These are phyloP conservation scores for Lucifuga dentata DNA, from an alignment of 2,113 vertebrate genomes.

Conservation along the genomic window DNA sequence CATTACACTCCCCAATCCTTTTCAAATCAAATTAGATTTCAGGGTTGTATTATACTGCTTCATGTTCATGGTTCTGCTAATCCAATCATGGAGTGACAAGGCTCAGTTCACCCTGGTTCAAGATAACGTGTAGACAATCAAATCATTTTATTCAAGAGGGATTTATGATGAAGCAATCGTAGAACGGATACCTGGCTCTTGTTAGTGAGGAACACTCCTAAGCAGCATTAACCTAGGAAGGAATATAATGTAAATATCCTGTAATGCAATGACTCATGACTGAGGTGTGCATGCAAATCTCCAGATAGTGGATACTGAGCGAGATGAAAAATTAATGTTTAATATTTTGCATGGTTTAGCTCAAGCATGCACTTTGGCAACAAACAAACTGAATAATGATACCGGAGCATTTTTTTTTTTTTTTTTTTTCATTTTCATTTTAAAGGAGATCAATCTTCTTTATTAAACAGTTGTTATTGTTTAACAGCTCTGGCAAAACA, in stretches of 20 bases:
- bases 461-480: conserved; percentile 50
- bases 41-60: conserved; percentile 30
- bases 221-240: conserved; percentile 7
- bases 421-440: no score
- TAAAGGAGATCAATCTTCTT: conserved; percentile 54
- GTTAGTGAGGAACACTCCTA: background rate
- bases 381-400: conserved; percentile 57
- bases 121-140: conserved; percentile 59
- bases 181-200: conserved; percentile 6
- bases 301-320: conserved; percentile 28
- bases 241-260: background rate
- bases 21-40: conserved; percentile 68
- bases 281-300: conserved; percentile 17
- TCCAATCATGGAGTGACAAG: conserved; percentile 54
- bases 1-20: conserved; percentile 58
- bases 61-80: conserved; percentile 43
- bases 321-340: conserved; percentile 69
- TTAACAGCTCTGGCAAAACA: conserved; percentile 30
- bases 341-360: conserved; percentile 62
- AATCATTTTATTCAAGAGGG: conserved; percentile 29
- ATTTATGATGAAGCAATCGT: conserved; percentile 47
- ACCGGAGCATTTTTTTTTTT: conserved; percentile 53
- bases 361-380: conserved; percentile 32
- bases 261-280: conserved; percentile 4
- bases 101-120: conserved; percentile 28